Conservation (phyloP, 92 coral and sea anemone genomes). For the Virgularia gustaviana region DNA sequence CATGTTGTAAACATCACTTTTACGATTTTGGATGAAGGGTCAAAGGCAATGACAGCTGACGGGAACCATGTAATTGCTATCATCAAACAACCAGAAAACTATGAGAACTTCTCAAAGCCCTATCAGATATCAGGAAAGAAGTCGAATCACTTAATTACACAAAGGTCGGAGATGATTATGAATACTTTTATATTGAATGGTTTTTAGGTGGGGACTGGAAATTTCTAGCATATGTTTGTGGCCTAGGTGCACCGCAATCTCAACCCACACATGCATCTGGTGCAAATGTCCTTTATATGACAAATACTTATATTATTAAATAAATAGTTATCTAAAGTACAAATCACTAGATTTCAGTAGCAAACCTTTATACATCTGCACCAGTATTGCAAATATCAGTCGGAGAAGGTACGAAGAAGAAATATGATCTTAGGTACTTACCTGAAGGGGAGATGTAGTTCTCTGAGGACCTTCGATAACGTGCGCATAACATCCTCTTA, state of each 20-base stretch:
- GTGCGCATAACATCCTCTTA: no score
- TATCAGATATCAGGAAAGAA: conserved; percentile 29
- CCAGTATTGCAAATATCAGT: no score
- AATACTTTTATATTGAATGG: conserved; percentile 31
- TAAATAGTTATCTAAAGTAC: no score
- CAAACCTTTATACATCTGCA: no score
- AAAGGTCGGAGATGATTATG: background rate
- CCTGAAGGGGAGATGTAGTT: no score
- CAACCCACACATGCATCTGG: conserved; percentile 43
- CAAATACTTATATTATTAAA: no score
- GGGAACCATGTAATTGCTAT: conserved; percentile 49
- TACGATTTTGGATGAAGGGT: conserved; percentile 45
- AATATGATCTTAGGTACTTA: no score
- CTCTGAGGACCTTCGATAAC: no score
- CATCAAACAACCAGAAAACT: conserved; percentile 39
- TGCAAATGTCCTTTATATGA: conserved; percentile 38
- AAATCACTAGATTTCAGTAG: no score
- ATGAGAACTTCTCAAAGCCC: conserved; percentile 22
- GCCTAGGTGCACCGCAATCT: conserved; percentile 43
- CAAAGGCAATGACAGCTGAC: conserved; percentile 38
- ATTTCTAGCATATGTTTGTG: conserved; percentile 31
- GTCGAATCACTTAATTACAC: conserved; percentile 14
- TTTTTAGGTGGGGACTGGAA: conserved; percentile 44
- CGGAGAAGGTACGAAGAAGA: no score
- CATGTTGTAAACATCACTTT: conserved; percentile 47